phyloP scores from a whole-genome alignment of 2,797 vertebrate species.

The Poeciliopsis infans region DNA sequence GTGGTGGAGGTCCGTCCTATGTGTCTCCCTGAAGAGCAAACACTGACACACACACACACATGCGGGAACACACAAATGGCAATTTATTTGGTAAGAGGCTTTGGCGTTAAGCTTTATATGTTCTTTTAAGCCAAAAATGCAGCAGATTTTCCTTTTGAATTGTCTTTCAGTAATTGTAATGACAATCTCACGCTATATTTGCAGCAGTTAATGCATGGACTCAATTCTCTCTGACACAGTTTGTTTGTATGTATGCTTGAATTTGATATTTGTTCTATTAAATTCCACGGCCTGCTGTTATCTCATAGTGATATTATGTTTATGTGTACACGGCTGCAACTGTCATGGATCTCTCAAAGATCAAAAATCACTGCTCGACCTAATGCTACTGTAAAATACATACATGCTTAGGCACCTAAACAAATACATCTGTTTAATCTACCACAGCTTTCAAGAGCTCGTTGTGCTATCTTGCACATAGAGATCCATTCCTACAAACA shows the following conservation, averaged over 20 bases:
- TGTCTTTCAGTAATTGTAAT: slow-evolving; percentile 49
- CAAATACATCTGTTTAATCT: not conserved
- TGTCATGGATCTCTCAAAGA: not conserved
- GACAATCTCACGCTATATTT: slow-evolving; percentile 58
- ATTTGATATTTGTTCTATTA: slow-evolving; percentile 50
- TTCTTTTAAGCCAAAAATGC: slow-evolving; percentile 20
- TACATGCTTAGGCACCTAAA: not conserved
- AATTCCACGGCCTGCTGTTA: slow-evolving; percentile 39
- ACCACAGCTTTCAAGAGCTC: not conserved
- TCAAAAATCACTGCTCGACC: not conserved
- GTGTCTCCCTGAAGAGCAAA: slow-evolving; percentile 56
- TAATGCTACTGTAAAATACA: not conserved
- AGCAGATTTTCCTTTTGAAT: slow-evolving; percentile 55
- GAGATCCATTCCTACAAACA: not conserved
- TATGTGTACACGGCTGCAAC: not conserved
- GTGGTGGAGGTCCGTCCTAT: slow-evolving; percentile 66
- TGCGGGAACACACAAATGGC: not conserved
- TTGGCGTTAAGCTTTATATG: slow-evolving; percentile 13
- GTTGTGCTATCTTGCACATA: not conserved
- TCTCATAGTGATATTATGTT: slow-evolving; percentile 21
- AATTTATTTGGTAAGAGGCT: slow-evolving; percentile 23
- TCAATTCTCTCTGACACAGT: slow-evolving; percentile 53
- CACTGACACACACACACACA: not conserved
- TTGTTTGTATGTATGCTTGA: slow-evolving; percentile 43
- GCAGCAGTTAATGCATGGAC: slow-evolving; percentile 46